Evolutionary conservation across 1,140 invertebrate species (phyloP), one percentile per base, ranked within the genome.

Genomic region (Macrobrachium nipponense): DNA sequence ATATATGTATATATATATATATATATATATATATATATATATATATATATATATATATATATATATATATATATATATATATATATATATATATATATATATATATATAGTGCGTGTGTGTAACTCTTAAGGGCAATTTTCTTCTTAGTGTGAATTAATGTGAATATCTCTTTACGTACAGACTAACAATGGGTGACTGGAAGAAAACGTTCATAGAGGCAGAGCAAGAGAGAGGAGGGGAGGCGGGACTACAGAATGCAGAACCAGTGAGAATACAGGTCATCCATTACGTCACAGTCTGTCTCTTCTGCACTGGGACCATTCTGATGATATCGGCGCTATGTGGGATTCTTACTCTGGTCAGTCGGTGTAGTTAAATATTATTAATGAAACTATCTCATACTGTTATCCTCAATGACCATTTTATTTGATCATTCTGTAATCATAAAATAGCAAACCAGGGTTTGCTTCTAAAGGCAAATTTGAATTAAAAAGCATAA

Each of bases 121-220:
- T 36, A 36, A 4, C 27, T 36, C 27, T 36, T 36, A 36, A 36
- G 4, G 27, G 4, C 27, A 36, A 4, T 36, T 36, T 36, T 36
- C 27, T 36, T 68, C 14, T n/a, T 68, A n/a, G 6, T 68, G 27
- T 5, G 20, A 18, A 27, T n/a, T 68, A n/a, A 20, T 14, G 4
- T 23, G 66, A 0, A 18, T 20, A n/a, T 14, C n/a, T 51, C 12
- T 51, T 51, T 51, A 2, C 51, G 3, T 51, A 12, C 51, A 51
- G 51, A 51, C 0, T 51, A 60, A 59, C 20, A 44, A 76, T 75
- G 60, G 10, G 23, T n/a, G 51, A 85, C 62, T 78, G 61, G 62
- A 85, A 85, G 64, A 85, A 70, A 27, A 78, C 82, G 18, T 85
- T 79, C 77, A 85, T 85, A 18, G 75, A 85, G 20, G 82, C 82